Percentiles rank a stretch among this genome's conserved stretches.
These are phyloP conservation scores for Tachypleus tridentatus DNA, from an alignment of 1,140 invertebrate genomes.

Conservation along the genomic window DNA sequence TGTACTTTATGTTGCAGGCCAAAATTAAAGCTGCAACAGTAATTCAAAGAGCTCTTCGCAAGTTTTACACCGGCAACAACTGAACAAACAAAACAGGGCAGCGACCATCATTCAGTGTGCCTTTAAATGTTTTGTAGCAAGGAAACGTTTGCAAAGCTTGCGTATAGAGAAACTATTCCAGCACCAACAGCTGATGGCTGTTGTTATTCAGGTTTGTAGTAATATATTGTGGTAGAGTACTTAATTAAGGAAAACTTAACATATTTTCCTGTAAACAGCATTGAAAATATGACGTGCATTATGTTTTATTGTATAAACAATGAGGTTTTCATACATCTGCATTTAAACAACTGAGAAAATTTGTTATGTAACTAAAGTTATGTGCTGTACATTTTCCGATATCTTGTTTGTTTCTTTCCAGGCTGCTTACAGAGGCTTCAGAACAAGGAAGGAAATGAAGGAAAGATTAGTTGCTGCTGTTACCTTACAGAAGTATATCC, in stretches of 20 bases:
- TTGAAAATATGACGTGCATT: too few species aligned
- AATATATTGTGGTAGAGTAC: too few species aligned
- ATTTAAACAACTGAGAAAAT: neutral
- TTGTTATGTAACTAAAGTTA: neutral
- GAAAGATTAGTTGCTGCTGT: neutral
- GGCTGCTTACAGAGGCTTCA: neutral
- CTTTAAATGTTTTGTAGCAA: neutral
- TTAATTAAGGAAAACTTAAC: too few species aligned
- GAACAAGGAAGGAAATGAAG: neutral
- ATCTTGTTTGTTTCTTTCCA: too few species aligned
- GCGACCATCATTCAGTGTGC: constrained; percentile 6
- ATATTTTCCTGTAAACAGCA: too few species aligned
- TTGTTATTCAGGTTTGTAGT: constrained; percentile 10
- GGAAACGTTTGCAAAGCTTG: neutral
- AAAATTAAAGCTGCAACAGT: constrained; percentile 25
- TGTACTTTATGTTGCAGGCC: constrained; percentile 15
- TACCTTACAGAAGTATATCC: neutral
- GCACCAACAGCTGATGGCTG: constrained; percentile 5
- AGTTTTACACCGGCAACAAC: neutral
- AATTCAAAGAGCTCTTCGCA: constrained; percentile 27
- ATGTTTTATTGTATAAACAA: too few species aligned
- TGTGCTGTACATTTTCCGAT: too few species aligned
- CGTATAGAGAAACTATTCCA: neutral
- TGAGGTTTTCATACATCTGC: too few species aligned
- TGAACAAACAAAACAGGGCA: constrained; percentile 4